Conservation (phyloP, 30 jellyfish, hydroid and myxozoan genomes). For the Pseudorhiza aurosa region DNA sequence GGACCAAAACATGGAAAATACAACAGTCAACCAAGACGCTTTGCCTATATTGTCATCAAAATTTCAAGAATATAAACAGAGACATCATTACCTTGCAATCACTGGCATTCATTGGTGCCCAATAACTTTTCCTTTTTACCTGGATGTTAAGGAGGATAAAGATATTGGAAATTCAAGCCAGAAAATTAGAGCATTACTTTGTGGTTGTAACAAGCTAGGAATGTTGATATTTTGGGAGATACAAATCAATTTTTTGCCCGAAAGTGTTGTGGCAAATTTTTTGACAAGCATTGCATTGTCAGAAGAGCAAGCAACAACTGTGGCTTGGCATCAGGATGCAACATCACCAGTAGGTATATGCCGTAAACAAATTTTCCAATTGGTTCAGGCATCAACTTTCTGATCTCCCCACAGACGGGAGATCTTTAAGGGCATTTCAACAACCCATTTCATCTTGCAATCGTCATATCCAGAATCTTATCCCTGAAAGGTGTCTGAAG, state of each 20-base stretch:
- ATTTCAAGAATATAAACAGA: conserved; percentile 10
- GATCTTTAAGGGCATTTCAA: too few relatives aligned
- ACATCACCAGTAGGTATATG: conserved; percentile 28
- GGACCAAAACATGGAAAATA: neutral
- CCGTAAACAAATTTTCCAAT: too few relatives aligned
- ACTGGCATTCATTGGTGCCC: conserved; percentile 62
- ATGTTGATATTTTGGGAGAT: conserved; percentile 42
- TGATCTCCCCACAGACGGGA: neutral
- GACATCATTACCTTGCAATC: conserved; percentile 43
- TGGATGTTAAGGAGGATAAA: neutral
- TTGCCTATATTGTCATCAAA: neutral
- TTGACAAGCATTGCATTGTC: conserved; percentile 1
- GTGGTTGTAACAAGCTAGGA: conserved; percentile 64
- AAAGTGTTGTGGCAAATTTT: neutral
- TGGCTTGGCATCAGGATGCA: conserved; percentile 48
- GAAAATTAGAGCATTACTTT: neutral
- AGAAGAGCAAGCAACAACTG: conserved; percentile 23
- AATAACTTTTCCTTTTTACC: neutral
- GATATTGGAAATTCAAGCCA: neutral
- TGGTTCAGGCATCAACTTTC: neutral
- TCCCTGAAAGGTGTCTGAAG: too few relatives aligned
- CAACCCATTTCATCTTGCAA: too few relatives aligned
- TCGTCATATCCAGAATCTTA: too few relatives aligned
- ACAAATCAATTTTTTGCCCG: neutral
- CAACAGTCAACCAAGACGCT: neutral